Evolutionary conservation across 2,888 invertebrate genomes (phyloP), one percentile per base, ranked within the genome.

Genomic region (Pemphredon lugubris): DNA sequence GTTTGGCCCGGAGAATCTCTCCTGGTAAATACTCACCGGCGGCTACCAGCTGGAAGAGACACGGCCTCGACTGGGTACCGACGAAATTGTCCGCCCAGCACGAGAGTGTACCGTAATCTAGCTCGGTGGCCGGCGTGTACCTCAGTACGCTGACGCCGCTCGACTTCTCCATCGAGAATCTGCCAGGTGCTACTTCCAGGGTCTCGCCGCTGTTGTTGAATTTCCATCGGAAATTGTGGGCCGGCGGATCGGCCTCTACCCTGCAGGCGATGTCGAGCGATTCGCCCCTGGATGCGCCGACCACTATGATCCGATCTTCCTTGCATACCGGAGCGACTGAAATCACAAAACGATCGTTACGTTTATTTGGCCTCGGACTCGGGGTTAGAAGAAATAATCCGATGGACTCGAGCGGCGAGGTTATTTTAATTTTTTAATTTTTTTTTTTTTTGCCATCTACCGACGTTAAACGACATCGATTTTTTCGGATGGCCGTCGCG

Each of bases 161-260:
- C 63, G 83, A 84, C 39, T 86, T 84, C 83, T 96, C 96, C 83
- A 94, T 93, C 65, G 91, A 90, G 91, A 94, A 96, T 69, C 95
- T 91, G 88, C 95, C 95, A 45, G 95, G 93, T 51, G 94, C 94
- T 64, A 96, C 95, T 90, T 96, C 96, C 75, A 96, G 91, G 50
- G 96, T 96, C 91, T 96, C 96, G 2, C 97, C 96, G 9, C 96
- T 96, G 91, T 96, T 96, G 92, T 97, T 97, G 92, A 97, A 97
- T 91, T 97, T 96, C 97, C 97, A 97, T 82, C 95, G 94, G 91
- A 97, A 97, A 87, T 93, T 94, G 83, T 95, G 95, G 61, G 96
- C 96, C 53, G 96, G 96, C 21, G 97, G 97, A 92, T 97, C 96
- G 9, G 97, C 96, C 90, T 97, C 97, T 85, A 97, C 95, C 91